These are phyloP conservation scores for Chaetophractus vellerosus DNA, from an alignment of 2,797 vertebrate genomes.

Conservation along the genomic window DNA sequence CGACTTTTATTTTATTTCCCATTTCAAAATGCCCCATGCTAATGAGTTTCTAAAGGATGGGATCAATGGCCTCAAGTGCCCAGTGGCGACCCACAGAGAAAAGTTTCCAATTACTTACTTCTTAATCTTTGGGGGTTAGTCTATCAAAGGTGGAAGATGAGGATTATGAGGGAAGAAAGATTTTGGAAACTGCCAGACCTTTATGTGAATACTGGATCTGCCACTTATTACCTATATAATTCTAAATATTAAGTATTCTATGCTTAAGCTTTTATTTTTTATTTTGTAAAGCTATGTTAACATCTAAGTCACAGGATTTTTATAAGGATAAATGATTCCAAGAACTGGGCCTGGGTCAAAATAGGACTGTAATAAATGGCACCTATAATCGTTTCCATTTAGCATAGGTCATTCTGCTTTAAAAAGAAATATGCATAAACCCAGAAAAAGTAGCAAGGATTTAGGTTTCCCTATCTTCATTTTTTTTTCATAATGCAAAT, in stretches of 20 bases:
- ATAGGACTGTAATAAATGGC: constrained; percentile 51
- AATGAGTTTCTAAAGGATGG: not conserved
- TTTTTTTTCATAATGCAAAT: constrained; percentile 57
- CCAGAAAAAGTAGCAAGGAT: not conserved
- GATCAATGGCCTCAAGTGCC: not conserved
- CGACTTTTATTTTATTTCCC: not conserved
- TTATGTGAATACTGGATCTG: constrained; percentile 52
- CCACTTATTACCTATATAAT: constrained; percentile 35
- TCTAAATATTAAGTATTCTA: not conserved
- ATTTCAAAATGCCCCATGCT: not conserved
- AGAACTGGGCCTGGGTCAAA: not conserved
- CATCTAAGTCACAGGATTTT: constrained; percentile 36
- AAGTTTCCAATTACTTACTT: not conserved
- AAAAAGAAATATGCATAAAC: not conserved
- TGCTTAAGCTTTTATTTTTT: not conserved
- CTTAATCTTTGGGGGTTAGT: not conserved
- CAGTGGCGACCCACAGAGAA: not conserved
- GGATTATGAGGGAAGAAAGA: not conserved
- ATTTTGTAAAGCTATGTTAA: constrained; percentile 62
- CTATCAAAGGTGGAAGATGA: not conserved
- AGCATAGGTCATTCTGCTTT: constrained; percentile 51
- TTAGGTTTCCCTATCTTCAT: constrained; percentile 23
- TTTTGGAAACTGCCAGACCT: not conserved
- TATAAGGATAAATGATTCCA: constrained; percentile 73
- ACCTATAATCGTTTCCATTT: constrained; percentile 52